Base-by-base conservation (phyloP, 64 coral and sea anemone species). In the Orbicella faveolata region DNA sequence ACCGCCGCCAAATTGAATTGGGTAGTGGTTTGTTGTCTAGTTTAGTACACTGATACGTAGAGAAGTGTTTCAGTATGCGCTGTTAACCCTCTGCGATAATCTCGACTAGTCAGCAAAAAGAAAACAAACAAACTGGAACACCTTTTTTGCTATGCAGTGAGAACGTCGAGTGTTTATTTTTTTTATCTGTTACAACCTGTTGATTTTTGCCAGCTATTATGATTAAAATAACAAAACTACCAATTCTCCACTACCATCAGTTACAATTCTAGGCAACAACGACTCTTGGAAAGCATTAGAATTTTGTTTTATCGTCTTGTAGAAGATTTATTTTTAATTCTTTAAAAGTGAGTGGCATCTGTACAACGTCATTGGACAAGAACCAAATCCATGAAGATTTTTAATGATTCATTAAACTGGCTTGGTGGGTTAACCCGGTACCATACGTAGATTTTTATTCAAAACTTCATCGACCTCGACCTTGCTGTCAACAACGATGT, bases 391-490 rank as follows among this genome's bases (percentile, higher is more conserved):
- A 72, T 72, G 82, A 51, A 16, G 65, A 85, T 85, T 85, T 85
- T 85, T 72, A 85, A 85, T 85, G 11, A 72, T 85, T 85, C 19
- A 85, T 73, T 52, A 73, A 69, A 73, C 48, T 53, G 33, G 4
- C 64, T 85, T 85, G 82, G 63, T 85, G 82, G 81, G 37, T 25
- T 25, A 30, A n/a, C 48, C 82, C 19, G 82, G 82, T 85, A 85
- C 82, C 82, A 85, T 70, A 67, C 13, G 13, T 1, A 41, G 23
- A 51, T 66, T 84, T 2, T 69, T 72, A 72, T 85, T 85, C 39
- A 85, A 85, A 85, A 70, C 82, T 70, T 68, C 14, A 16, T 52
- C 41, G 15, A 15, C 65, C 48, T 52, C 41, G 15, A 15, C 65
- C 48, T 70, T n/a, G 21, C 4, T 26, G 67, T 52, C 16, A 23